These are phyloP conservation scores for Trypoxylon attenuatum DNA, from an alignment of 2,888 invertebrate genomes.

Conservation along the genomic window DNA sequence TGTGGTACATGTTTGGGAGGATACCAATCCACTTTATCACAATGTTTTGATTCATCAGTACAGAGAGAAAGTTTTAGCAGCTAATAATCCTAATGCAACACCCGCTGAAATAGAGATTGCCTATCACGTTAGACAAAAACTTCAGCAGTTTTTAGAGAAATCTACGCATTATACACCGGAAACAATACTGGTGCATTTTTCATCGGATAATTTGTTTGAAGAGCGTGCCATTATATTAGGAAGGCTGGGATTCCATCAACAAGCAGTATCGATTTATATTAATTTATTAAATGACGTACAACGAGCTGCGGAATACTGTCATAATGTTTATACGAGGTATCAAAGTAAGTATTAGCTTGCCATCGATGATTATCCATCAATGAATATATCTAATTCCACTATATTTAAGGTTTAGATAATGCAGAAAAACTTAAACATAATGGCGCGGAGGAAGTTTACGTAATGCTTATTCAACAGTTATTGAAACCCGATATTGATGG, in stretches of 20 bases:
- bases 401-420: constrained; percentile 54
- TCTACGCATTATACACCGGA: constrained; percentile 91
- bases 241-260: constrained; percentile 91
- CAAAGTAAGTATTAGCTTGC: constrained; percentile 57
- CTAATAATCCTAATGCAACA: constrained; percentile 66
- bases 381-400: constrained; percentile 1
- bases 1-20: constrained; percentile 92
- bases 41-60: constrained; percentile 94
- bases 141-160: constrained; percentile 87
- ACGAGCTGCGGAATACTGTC: constrained; percentile 90
- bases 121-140: constrained; percentile 78
- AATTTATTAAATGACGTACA: constrained; percentile 88
- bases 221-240: constrained; percentile 97
- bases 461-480: constrained; percentile 77
- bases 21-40: constrained; percentile 89
- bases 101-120: constrained; percentile 75
- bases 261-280: constrained; percentile 94
- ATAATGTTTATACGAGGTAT: constrained; percentile 79
- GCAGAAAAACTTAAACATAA: constrained; percentile 62
- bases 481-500: constrained; percentile 73
- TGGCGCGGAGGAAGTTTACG: constrained; percentile 76
- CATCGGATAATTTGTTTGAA: constrained; percentile 88
- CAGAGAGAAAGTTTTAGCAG: constrained; percentile 79
- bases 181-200: constrained; percentile 89
- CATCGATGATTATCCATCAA: background rate